These are phyloP conservation scores for Saguinus oedipus DNA, from an alignment of 2,797 vertebrate species.

Conservation along the genomic window DNA sequence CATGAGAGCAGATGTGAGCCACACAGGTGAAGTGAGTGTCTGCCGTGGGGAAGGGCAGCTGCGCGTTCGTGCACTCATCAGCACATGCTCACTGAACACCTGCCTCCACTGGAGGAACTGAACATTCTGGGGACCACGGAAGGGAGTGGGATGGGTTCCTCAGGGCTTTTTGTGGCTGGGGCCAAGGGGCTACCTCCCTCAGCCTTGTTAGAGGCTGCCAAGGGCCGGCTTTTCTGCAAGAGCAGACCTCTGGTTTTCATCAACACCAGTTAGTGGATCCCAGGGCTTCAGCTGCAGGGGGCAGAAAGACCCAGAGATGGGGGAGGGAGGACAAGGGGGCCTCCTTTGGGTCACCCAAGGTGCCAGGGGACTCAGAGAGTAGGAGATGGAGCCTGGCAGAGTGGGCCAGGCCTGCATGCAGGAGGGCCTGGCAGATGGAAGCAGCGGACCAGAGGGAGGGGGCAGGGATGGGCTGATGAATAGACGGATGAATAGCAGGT, in stretches of 20 bases:
- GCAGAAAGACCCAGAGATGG: neutral
- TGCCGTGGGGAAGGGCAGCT: neutral
- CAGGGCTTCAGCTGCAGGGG: neutral
- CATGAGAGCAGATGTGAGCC: neutral
- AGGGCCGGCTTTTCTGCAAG: neutral
- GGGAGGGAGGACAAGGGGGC: neutral
- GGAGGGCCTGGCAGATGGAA: neutral
- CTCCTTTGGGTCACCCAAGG: neutral
- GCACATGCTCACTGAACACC: neutral
- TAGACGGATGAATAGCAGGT: slow-evolving; percentile 7
- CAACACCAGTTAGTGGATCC: neutral
- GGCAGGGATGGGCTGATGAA: neutral
- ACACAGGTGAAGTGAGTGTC: too few relatives aligned
- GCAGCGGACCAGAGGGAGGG: too few relatives aligned
- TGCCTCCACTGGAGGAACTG: neutral
- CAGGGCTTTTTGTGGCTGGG: neutral
- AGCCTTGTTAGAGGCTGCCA: neutral
- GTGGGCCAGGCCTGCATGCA: neutral
- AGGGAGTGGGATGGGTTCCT: neutral
- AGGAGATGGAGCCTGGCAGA: neutral
- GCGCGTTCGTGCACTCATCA: neutral
- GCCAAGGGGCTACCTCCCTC: neutral
- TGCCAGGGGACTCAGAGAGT: neutral
- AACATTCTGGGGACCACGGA: neutral
- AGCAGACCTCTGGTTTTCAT: slow-evolving; percentile 2